These are phyloP conservation scores for Melitaea athalia DNA, from an alignment of 2,888 invertebrate genomes.

Conservation along the genomic window DNA sequence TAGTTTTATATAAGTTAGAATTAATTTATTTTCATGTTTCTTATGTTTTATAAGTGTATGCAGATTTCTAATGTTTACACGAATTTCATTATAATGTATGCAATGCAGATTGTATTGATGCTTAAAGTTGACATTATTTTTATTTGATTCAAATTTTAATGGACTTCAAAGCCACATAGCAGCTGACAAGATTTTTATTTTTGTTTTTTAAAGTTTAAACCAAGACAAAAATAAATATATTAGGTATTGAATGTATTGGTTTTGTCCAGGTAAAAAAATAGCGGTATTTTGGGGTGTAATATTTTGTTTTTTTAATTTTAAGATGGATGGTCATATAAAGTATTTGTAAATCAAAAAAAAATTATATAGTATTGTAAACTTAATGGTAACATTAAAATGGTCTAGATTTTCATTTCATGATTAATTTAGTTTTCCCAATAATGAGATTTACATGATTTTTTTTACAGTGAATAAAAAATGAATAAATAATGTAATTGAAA, in stretches of 20 bases:
- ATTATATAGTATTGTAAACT: not conserved
- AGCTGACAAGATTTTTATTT: too few species aligned
- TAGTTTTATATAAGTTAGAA: conserved; percentile 7
- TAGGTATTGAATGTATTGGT: too few species aligned
- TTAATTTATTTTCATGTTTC: conserved; percentile 2
- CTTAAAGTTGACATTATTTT: not conserved
- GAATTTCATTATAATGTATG: too few species aligned
- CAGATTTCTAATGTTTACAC: too few species aligned
- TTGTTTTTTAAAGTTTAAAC: too few species aligned
- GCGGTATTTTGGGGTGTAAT: not conserved
- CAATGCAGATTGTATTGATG: not conserved
- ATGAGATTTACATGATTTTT: not conserved
- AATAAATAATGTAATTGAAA: not conserved
- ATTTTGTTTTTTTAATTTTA: not conserved
- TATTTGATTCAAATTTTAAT: not conserved
- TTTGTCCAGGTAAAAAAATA: too few species aligned
- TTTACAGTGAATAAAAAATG: not conserved
- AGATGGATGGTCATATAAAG: too few species aligned
- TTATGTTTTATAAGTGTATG: conserved; percentile 1
- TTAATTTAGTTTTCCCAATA: not conserved
- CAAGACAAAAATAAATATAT: too few species aligned
- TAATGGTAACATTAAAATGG: not conserved
- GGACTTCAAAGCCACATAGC: too few species aligned
- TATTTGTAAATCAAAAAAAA: too few species aligned
- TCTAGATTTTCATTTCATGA: not conserved